These are phyloP conservation scores for Drymonia ruficornis DNA, from an alignment of 2,888 invertebrate species.

Conservation along the genomic window DNA sequence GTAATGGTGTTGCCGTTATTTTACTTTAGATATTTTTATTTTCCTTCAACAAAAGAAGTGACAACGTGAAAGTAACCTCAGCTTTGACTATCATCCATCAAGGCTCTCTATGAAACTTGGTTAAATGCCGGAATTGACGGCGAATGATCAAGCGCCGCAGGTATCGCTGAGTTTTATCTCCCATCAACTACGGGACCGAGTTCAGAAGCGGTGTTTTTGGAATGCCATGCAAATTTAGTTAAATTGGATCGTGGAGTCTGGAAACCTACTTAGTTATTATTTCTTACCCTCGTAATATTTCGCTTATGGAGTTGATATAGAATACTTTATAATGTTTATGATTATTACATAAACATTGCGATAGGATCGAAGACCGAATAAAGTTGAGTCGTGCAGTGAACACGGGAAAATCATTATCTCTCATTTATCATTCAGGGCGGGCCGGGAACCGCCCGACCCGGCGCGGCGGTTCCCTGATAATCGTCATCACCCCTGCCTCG, in stretches of 20 bases:
- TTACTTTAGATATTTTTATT: too few species aligned
- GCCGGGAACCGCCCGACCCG: neutral
- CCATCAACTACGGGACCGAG: neutral
- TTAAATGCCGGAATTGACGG: neutral
- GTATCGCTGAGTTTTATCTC: neutral
- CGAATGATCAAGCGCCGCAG: neutral
- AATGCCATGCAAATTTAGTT: neutral
- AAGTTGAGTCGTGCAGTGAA: neutral
- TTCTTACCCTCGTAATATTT: neutral
- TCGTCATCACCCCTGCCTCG: neutral
- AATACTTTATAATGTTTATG: neutral
- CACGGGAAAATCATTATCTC: conserved; percentile 3
- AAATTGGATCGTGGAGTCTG: neutral
- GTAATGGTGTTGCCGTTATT: neutral
- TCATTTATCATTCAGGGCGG: conserved; percentile 4
- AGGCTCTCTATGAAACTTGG: neutral
- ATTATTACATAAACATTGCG: neutral
- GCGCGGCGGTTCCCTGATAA: neutral
- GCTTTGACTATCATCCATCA: too few species aligned
- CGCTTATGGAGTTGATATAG: neutral
- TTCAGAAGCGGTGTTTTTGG: neutral
- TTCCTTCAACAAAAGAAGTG: too few species aligned
- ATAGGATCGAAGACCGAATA: neutral
- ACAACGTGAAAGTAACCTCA: too few species aligned
- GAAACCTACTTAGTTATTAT: too few species aligned